Base-by-base conservation (phyloP, 2,797 vertebrate genomes). In the Phrynocephalus vlangalii region DNA sequence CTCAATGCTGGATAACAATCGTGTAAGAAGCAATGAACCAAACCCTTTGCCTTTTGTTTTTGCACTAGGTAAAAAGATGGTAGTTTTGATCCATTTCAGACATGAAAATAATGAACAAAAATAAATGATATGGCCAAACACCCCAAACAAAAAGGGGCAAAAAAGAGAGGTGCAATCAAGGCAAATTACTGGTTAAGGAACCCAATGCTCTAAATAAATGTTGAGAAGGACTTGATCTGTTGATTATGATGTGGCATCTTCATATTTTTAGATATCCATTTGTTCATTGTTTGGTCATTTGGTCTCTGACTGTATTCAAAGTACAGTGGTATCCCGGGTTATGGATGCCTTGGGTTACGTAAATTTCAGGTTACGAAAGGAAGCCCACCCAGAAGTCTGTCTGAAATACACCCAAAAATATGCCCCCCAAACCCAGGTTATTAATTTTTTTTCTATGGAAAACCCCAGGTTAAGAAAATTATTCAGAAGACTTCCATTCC, bases 281-380 rank as follows among this genome's bases (percentile, higher is more conserved):
- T 13, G 60, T 63, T 63, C 20, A 63, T 63, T 63, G 60, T 63
- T 63, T 63, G 60, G 15, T 63, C 15, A 20, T 11, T 73, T 73
- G 48, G 52, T 88, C 90, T 87, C 83, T 28, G 0, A 24, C 16
- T n/a, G 56, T 56, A 76, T 87, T 79, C 48, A 72, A 48, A 60
- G 52, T 48, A 44, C 38, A 44, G 38, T 44, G 38, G 38, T 44
- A 44, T 2, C 38, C 38, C 38, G 5, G 38, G 38, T 44, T 44
- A 44, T 44, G 38, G 38, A 44, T 44, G 38, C 38, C 38, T 44
- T 3, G 5, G 38, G 38, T 44, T 44, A 44, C 38, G 38, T 44
- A 44, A 44, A 3, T 44, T 44, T 44, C 38, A 44, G 38, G 38
- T 44, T 44, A 44, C 38, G 38, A 44, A 44, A 44, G 38, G 38